Evolutionary conservation across 2,113 vertebrate species (phyloP).

Genomic region (Neofelis nebulosa): DNA sequence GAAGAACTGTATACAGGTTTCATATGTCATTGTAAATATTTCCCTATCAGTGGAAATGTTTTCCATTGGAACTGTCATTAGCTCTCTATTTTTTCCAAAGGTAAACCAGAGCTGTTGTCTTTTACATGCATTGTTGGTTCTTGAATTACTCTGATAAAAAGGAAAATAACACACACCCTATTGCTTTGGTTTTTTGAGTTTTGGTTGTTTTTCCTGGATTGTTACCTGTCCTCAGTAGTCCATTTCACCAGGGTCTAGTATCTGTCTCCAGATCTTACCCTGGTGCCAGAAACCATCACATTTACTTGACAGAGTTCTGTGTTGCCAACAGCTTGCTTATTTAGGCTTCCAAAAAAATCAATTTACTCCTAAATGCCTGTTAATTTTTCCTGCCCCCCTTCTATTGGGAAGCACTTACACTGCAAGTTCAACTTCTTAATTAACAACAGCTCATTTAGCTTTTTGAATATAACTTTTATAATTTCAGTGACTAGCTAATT

Average conservation of each 20-base stretch:
- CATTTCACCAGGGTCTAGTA: not conserved
- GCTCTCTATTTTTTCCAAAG: not conserved
- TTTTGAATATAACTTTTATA: not conserved
- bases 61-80: not conserved
- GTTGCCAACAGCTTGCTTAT: not conserved
- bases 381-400: not conserved
- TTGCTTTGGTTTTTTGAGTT: not conserved
- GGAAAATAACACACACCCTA: not conserved
- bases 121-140: not conserved
- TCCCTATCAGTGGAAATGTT: not conserved
- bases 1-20: not conserved
- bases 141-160: not conserved
- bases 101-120: not conserved
- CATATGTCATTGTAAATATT: not conserved
- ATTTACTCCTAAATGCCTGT: not conserved
- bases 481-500: not conserved
- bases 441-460: not conserved
- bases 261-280: not conserved
- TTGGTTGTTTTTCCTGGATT: not conserved
- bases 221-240: not conserved
- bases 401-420: not conserved
- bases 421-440: not conserved
- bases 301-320: not conserved
- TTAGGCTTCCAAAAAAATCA: not conserved
- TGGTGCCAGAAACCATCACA: not conserved